These are phyloP conservation scores for Ammospiza nelsoni DNA, from an alignment of 2,113 vertebrate genomes.

Conservation along the genomic window DNA sequence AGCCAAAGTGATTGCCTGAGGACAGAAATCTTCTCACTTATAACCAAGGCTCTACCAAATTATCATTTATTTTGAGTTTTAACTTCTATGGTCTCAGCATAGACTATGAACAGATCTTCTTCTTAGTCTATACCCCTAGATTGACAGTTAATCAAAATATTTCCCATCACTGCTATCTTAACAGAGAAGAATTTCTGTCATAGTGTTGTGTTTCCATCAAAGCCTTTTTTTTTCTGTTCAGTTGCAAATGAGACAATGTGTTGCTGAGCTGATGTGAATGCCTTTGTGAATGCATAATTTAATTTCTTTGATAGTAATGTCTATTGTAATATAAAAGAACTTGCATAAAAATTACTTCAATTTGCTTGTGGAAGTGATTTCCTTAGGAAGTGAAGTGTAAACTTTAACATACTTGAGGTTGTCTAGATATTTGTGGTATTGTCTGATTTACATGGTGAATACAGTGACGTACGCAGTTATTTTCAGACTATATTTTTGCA, in stretches of 20 bases:
- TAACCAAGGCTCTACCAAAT: neutral
- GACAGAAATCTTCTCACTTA: neutral
- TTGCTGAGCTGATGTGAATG: neutral
- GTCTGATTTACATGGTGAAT: neutral
- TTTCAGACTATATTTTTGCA: neutral
- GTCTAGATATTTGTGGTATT: neutral
- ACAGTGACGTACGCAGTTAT: fast-evolving
- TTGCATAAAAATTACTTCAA: neutral
- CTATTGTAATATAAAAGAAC: neutral
- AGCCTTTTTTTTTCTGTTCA: neutral
- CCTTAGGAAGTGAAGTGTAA: neutral
- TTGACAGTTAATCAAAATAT: neutral
- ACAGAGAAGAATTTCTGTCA: neutral
- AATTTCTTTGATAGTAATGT: neutral
- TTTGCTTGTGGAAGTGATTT: neutral
- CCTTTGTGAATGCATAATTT: neutral
- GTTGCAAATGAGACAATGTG: neutral
- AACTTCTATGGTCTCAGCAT: neutral
- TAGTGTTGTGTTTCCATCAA: neutral
- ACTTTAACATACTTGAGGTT: neutral
- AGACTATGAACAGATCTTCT: neutral
- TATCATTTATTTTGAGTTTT: neutral
- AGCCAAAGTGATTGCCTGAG: neutral
- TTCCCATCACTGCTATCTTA: neutral
- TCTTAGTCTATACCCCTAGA: neutral